Conservation (phyloP, 2,888 invertebrate genomes). For the Cordilura impudica region DNA sequence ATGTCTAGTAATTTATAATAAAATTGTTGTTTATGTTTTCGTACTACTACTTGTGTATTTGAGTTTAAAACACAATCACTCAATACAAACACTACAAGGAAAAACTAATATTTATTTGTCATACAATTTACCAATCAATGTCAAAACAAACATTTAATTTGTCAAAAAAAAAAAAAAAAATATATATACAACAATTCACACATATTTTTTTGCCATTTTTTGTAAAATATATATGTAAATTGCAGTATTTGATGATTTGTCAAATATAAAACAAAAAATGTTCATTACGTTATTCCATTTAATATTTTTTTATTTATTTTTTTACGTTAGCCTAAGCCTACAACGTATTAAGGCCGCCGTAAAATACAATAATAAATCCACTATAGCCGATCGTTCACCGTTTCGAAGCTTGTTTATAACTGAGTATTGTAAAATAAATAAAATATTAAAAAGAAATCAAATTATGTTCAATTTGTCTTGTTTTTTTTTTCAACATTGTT, state of each 20-base stretch:
- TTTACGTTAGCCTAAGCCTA: conserved; percentile 27
- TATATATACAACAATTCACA: neutral
- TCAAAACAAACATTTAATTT: neutral
- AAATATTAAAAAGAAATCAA: neutral
- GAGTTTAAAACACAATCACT: too few relatives aligned
- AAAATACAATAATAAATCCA: conserved; percentile 2
- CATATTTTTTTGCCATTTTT: conserved; percentile 1
- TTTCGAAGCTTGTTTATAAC: conserved; percentile 58
- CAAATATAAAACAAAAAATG: neutral
- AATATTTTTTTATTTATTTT: conserved; percentile 2
- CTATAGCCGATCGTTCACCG: conserved; percentile 34
- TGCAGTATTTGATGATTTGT: conserved; percentile 23
- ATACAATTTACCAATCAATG: conserved; percentile 9
- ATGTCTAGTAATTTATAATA: conserved; percentile 4
- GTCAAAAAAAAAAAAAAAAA: neutral
- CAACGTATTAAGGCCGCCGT: conserved; percentile 29
- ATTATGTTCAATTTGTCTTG: neutral
- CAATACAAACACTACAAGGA: neutral
- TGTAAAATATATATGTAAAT: neutral
- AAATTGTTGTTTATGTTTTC: neutral
- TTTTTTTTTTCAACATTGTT: neutral
- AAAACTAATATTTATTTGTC: neutral
- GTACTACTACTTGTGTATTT: neutral
- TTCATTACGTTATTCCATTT: conserved; percentile 54
- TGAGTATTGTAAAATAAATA: conserved; percentile 16